phyloP scores from a whole-genome alignment of 2,113 vertebrate species.

The Gymnarchus niloticus region DNA sequence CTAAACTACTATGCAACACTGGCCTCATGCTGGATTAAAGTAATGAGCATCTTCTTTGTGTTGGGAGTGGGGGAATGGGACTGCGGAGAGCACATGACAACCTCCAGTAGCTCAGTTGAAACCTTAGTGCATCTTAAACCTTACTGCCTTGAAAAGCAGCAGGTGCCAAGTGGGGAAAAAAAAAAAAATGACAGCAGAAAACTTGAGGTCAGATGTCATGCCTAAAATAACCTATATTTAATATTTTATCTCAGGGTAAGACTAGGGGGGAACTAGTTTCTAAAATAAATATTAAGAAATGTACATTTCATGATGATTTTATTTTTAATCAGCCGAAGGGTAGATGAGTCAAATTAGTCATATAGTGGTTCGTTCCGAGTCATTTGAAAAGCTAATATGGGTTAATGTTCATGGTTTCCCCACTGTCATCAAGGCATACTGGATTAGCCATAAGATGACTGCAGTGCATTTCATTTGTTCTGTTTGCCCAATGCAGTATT shows the following conservation, averaged over 20 bases:
- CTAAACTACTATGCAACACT: conserved; percentile 9
- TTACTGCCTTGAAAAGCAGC: too few species aligned
- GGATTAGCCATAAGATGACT: background rate
- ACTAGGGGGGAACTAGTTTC: background rate
- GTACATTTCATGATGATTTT: background rate
- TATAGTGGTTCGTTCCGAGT: background rate
- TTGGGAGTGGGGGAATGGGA: background rate
- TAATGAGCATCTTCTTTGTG: conserved; percentile 17
- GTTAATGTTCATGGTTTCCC: background rate
- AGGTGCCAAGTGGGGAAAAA: too few species aligned
- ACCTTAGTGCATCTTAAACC: background rate
- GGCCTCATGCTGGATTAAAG: conserved; percentile 14
- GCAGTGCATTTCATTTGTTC: background rate
- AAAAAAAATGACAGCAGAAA: background rate
- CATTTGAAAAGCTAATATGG: background rate
- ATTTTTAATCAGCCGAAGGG: background rate
- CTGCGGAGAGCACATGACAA: background rate
- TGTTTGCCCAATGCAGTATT: background rate
- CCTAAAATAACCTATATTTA: background rate
- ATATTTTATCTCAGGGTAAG: background rate
- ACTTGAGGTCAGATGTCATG: background rate
- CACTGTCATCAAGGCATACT: background rate
- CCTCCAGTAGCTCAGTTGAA: background rate
- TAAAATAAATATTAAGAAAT: background rate
- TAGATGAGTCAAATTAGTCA: background rate